A percentile compares a stretch with the other conserved stretches of the same genome.
Conservation (phyloP, 2,797 vertebrate species). For the Cyclopterus lumpus region DNA sequence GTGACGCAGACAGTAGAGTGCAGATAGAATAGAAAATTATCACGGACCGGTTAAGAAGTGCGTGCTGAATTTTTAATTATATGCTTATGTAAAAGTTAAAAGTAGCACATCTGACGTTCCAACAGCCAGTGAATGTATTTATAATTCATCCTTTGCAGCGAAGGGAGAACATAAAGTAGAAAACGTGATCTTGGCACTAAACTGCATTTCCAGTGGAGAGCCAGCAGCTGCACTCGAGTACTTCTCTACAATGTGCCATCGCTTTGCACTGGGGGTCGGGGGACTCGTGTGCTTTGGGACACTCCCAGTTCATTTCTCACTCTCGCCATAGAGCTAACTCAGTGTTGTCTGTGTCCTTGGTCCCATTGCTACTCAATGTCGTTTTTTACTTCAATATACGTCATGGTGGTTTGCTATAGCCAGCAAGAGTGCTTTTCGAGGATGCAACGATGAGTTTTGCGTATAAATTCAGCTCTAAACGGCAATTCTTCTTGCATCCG, state of each 20-base stretch:
- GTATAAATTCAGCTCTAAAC: not conserved
- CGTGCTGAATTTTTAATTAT: not conserved
- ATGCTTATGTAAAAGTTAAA: slow-evolving; percentile 18
- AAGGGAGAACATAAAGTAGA: not conserved
- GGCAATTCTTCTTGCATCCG: not conserved
- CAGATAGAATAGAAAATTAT: not conserved
- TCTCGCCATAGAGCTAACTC: not conserved
- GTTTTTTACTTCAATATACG: not conserved
- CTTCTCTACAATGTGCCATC: not conserved
- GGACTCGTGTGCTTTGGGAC: not conserved
- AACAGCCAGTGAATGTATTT: slow-evolving; percentile 2
- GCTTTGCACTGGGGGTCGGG: not conserved
- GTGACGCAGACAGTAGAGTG: too few relatives aligned
- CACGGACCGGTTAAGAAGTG: not conserved
- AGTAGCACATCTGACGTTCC: slow-evolving; percentile 1
- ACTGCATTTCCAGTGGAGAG: not conserved
- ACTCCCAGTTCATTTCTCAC: not conserved
- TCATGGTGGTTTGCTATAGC: not conserved
- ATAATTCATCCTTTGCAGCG: not conserved
- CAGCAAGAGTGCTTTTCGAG: not conserved
- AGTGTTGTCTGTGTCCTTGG: not conserved
- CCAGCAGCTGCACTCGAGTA: not conserved
- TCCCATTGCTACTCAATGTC: not conserved
- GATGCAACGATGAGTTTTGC: not conserved
- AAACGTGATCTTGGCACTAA: not conserved